Evolutionary conservation across 2,888 invertebrate species (phyloP), one percentile per base, ranked within the genome.

Genomic region (Diloba caeruleocephala): DNA sequence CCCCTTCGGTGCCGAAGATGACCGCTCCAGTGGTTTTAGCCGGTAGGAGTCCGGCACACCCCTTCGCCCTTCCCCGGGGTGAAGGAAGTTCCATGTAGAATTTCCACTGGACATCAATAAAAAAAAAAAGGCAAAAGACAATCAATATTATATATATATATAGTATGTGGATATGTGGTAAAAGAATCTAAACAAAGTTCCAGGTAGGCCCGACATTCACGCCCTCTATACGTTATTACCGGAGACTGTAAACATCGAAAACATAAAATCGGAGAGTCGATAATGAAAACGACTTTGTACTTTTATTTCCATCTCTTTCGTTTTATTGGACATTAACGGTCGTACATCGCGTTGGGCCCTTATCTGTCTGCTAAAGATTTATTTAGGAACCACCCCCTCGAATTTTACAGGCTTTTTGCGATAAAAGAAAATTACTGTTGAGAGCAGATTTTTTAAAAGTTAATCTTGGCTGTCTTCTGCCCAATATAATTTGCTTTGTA

Each of bases 291-390:
- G 57, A 60, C 68, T 44, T 48, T 74, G 68, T 70, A 70, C 67
- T 60, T 57, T 60, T 66, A 59, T 72, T 74, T 77, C 73, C 72
- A 68, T 78, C 77, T 79, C 71, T 66, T 71, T 75, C 73, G 60
- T 81, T 82, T 82, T 81, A 82, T 82, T 85, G 80, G 81, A 74
- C 75, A 76, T 78, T 76, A 80, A 79, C 71, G 57, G 73, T 66
- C 76, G 69, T 64, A 70, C 71, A 70, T 75, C 66, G 75, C 75
- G 68, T 72, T 68, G 60, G 62, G 75, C 76, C 81, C 80, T 81
- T 81, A 81, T 83, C 85, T 82, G 78, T 79, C 83, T 71, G 59
- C 72, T 63, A 62, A 59, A 82, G 85, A 85, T 85, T 85, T 85
- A 85, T 85, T 73, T 71, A 53, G 55, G 71, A 57, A 52, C 66